Percentiles rank a stretch among this genome's conserved stretches.
Conservation (phyloP, 2,113 vertebrate genomes). For the Hymenochirus boettgeri region DNA sequence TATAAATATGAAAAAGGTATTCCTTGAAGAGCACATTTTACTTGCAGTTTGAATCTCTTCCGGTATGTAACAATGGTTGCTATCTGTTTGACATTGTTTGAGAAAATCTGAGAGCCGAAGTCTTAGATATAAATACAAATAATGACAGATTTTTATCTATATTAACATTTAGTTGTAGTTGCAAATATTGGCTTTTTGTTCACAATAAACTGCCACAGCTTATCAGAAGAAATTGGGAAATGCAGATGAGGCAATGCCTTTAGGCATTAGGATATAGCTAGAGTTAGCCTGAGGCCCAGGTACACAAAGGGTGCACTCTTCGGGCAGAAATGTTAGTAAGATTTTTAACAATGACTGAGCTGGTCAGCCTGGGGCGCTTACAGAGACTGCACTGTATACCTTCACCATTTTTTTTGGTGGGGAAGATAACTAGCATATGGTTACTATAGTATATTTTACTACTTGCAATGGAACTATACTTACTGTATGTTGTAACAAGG, state of each 20-base stretch:
- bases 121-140: not conserved
- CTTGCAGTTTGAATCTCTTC: too few species aligned
- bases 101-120: too few species aligned
- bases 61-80: too few species aligned
- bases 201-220: not conserved
- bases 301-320: conserved; percentile 34
- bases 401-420: too few species aligned
- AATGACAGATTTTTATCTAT: conserved; percentile 9
- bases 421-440: too few species aligned
- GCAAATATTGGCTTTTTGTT: conserved; percentile 22
- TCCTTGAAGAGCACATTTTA: too few species aligned
- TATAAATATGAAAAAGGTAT: too few species aligned
- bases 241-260: conserved; percentile 35
- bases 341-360: conserved; percentile 30
- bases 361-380: conserved; percentile 30
- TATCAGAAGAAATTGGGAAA: conserved; percentile 8
- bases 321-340: conserved; percentile 32
- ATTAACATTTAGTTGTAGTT: conserved; percentile 21
- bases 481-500: too few species aligned
- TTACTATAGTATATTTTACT: too few species aligned
- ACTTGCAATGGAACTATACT: too few species aligned
- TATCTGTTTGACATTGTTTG: too few species aligned
- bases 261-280: conserved; percentile 25
- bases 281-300: conserved; percentile 29
- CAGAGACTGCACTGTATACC: conserved; percentile 19